Conservation (phyloP, 1,140 invertebrate species). For the Nasonia giraulti region DNA sequence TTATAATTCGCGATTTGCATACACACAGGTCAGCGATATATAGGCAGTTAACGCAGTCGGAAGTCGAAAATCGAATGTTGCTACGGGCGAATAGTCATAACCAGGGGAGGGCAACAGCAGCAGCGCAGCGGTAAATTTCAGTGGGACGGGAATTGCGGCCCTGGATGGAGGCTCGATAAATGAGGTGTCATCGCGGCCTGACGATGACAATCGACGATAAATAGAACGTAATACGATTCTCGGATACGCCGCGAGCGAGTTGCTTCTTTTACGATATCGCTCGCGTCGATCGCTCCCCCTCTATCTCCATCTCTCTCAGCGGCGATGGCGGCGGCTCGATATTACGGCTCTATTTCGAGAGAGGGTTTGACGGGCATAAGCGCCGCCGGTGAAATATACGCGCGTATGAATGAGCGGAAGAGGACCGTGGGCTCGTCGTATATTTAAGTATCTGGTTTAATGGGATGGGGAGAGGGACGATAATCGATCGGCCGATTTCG, state of each 20-base stretch:
- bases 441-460: neutral
- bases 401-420: neutral
- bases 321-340: neutral
- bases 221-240: slow-evolving; percentile 32
- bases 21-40: neutral
- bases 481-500: neutral
- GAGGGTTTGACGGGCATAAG: neutral
- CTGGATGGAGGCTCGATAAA: slow-evolving; percentile 18
- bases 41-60: neutral
- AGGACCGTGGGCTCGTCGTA: neutral
- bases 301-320: no score
- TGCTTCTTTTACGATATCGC: slow-evolving; percentile 31
- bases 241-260: slow-evolving; percentile 7
- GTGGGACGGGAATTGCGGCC: neutral
- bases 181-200: slow-evolving; percentile 34
- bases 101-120: no score
- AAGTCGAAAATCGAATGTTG: slow-evolving; percentile 18
- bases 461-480: neutral
- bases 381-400: neutral
- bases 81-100: neutral
- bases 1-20: neutral
- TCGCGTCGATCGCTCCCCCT: neutral
- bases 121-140: neutral
- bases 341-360: slow-evolving; percentile 10
- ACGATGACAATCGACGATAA: slow-evolving; percentile 39